phyloP scores from a whole-genome alignment of 2,888 invertebrate genomes.

The Leptinotarsa haldemani region DNA sequence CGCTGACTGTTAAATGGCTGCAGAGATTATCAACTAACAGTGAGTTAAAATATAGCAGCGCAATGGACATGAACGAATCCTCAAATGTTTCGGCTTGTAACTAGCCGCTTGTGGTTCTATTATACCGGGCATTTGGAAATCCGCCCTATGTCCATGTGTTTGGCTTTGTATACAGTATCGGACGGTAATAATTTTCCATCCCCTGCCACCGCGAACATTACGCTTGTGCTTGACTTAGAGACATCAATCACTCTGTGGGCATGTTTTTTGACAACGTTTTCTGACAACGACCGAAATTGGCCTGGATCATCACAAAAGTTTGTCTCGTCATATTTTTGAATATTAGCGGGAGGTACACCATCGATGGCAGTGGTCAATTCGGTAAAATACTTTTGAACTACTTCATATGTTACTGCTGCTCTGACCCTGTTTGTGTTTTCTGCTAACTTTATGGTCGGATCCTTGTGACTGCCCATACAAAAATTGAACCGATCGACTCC shows the following conservation, averaged over 20 bases:
- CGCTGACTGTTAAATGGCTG: slow-evolving; percentile 43
- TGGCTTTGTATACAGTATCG: slow-evolving; percentile 53
- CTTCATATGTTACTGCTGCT: slow-evolving; percentile 34
- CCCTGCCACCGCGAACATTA: slow-evolving; percentile 53
- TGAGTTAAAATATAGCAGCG: slow-evolving; percentile 23
- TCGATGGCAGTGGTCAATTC: slow-evolving; percentile 40
- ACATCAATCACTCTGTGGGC: slow-evolving; percentile 42
- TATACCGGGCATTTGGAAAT: slow-evolving; percentile 32
- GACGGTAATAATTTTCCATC: slow-evolving; percentile 49
- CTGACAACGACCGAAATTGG: slow-evolving; percentile 36
- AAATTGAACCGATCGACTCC: slow-evolving; percentile 38
- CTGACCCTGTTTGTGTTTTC: slow-evolving; percentile 33
- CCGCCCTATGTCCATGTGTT: slow-evolving; percentile 41
- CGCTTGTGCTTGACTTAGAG: slow-evolving; percentile 43
- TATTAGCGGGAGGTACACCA: slow-evolving; percentile 27
- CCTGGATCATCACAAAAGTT: slow-evolving; percentile 56
- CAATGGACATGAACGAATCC: slow-evolving; percentile 15
- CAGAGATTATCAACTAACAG: slow-evolving; percentile 54
- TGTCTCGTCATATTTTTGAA: slow-evolving; percentile 58
- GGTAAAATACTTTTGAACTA: slow-evolving; percentile 46
- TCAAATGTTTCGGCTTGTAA: slow-evolving; percentile 12
- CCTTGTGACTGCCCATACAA: slow-evolving; percentile 33
- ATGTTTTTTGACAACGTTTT: slow-evolving; percentile 32
- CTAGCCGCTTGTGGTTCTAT: slow-evolving; percentile 28
- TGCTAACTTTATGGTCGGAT: slow-evolving; percentile 23